These are phyloP conservation scores for Limosa lapponica DNA, from an alignment of 2,797 vertebrate species.

Conservation along the genomic window DNA sequence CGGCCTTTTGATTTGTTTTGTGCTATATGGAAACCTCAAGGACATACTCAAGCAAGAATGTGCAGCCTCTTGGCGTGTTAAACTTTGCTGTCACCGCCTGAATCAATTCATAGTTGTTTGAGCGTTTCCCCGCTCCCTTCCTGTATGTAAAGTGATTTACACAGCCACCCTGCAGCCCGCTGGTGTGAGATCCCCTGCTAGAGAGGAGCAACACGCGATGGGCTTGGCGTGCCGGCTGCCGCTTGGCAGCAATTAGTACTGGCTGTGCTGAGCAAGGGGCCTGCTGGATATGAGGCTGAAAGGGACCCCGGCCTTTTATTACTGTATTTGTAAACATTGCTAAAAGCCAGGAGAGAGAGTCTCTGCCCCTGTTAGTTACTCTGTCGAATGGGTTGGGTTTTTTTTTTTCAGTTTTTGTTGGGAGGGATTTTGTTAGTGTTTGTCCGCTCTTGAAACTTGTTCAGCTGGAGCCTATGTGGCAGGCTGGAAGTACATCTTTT, in stretches of 20 bases:
- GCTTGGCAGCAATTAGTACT: neutral
- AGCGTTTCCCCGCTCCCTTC: neutral
- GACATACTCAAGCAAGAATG: neutral
- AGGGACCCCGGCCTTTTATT: neutral
- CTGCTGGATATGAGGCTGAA: neutral
- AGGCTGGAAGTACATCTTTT: neutral
- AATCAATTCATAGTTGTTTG: neutral
- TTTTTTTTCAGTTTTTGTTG: neutral
- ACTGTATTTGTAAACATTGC: neutral
- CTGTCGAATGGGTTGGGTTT: neutral
- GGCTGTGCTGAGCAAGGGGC: neutral
- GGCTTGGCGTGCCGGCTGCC: neutral
- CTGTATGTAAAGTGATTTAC: neutral
- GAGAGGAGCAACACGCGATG: neutral
- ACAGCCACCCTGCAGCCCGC: accelerated
- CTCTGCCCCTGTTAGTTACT: neutral
- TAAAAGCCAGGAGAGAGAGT: neutral
- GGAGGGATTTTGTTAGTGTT: neutral
- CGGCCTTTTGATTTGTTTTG: neutral
- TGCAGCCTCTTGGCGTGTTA: neutral
- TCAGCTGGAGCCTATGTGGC: neutral
- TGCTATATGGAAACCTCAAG: neutral
- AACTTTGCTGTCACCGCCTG: neutral
- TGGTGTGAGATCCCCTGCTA: neutral
- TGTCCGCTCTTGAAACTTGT: neutral